Percentiles rank a stretch among this genome's conserved stretches.
These are phyloP conservation scores for Lophius americanus DNA, from an alignment of 2,797 vertebrate species.

Conservation along the genomic window DNA sequence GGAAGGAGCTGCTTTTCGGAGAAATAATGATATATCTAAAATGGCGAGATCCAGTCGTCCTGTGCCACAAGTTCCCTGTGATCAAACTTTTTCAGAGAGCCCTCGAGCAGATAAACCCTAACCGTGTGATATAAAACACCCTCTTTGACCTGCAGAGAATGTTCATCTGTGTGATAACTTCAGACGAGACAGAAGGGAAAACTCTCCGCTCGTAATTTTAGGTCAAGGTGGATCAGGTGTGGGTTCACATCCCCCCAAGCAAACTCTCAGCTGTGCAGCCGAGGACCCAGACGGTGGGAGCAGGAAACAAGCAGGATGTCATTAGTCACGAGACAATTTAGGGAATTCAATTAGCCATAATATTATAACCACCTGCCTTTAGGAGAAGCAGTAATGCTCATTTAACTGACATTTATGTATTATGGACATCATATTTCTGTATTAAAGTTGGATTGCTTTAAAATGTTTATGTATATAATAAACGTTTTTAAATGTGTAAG, in stretches of 20 bases:
- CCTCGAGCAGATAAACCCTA: neutral
- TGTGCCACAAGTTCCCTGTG: neutral
- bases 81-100: slow-evolving; percentile 13
- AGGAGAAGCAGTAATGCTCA: no score
- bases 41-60: neutral
- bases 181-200: neutral
- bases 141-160: slow-evolving; percentile 22
- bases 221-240: slow-evolving; percentile 22
- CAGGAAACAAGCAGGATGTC: slow-evolving; percentile 6
- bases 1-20: neutral
- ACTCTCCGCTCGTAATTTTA: slow-evolving; percentile 16
- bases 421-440: no score
- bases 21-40: neutral
- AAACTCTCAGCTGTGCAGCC: slow-evolving; percentile 11
- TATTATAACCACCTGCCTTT: no score
- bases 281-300: slow-evolving; percentile 5
- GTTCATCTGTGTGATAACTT: slow-evolving; percentile 3
- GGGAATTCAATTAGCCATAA: no score
- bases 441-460: no score
- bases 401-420: no score
- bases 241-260: neutral
- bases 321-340: neutral
- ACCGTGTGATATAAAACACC: slow-evolving; percentile 9
- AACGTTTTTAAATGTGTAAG: no score
- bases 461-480: no score